Percentiles rank a stretch among this genome's conserved stretches.
Evolutionary conservation across 2,797 vertebrate genomes (phyloP).

Genomic region (Phaenicophaeus curvirostris): DNA sequence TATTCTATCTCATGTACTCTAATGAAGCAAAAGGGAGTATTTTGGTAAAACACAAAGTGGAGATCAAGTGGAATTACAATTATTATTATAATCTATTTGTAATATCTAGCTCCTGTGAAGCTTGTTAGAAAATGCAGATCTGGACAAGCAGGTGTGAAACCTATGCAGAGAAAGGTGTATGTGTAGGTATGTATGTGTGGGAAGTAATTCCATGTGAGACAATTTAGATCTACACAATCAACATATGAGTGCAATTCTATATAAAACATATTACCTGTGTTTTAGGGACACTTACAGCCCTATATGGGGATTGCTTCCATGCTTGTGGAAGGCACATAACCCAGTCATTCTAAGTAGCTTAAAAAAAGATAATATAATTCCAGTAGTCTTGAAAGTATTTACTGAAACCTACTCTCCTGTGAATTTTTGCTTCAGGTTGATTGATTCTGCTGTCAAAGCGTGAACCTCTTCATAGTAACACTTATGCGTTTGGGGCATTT

Average conservation of each 20-base stretch:
- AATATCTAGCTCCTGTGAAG: not conserved
- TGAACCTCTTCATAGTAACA: not conserved
- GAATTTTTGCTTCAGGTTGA: not conserved
- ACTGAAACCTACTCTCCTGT: not conserved
- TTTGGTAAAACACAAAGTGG: not conserved
- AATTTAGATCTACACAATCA: not conserved
- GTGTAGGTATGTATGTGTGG: not conserved
- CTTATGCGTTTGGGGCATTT: not conserved
- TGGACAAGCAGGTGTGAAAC: not conserved
- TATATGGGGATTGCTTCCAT: not conserved
- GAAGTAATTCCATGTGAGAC: not conserved
- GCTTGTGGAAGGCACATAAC: not conserved
- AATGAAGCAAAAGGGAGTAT: not conserved
- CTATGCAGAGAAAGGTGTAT: not conserved
- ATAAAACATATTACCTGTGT: not conserved
- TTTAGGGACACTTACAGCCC: not conserved
- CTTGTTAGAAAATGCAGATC: not conserved
- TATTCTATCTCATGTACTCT: not conserved
- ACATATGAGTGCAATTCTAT: accelerated
- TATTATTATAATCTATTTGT: not conserved
- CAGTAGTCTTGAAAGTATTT: not conserved
- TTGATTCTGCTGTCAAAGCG: accelerated
- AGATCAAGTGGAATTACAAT: not conserved
- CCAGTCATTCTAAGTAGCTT: not conserved
- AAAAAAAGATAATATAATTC: not conserved